phyloP scores from a whole-genome alignment of 1,140 invertebrate genomes.

The Ceratoteleas bidentatus region DNA sequence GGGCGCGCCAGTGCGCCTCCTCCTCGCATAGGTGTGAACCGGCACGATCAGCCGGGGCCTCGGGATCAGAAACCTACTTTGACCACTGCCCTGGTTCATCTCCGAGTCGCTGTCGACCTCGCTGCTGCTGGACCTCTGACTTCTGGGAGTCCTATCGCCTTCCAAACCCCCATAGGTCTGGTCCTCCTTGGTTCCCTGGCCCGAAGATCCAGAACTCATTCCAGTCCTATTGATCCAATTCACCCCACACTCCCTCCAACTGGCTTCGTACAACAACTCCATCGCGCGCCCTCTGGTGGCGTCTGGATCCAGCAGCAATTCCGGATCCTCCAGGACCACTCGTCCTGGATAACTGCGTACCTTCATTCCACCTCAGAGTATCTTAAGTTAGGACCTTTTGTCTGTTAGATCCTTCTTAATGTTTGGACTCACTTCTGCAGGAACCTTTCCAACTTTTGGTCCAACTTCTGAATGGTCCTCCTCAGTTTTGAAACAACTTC shows the following conservation, averaged over 20 bases:
- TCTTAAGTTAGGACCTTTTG: conserved; percentile 3
- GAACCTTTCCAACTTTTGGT: conserved; percentile 2
- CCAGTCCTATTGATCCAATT: conserved; percentile 71
- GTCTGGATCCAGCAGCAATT: conserved; percentile 84
- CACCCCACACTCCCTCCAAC: conserved; percentile 86
- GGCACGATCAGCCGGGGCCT: conserved; percentile 92
- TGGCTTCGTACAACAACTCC: conserved; percentile 90
- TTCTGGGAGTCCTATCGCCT: conserved; percentile 72
- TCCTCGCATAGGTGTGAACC: conserved; percentile 91
- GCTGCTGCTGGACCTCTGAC: conserved; percentile 78
- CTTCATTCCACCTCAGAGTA: conserved; percentile 84
- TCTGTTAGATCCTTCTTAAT: no score
- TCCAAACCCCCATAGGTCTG: conserved; percentile 68
- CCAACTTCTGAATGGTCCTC: no score
- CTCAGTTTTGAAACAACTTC: no score
- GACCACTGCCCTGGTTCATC: conserved; percentile 77
- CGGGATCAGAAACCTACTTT: conserved; percentile 88
- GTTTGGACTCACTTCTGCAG: background rate
- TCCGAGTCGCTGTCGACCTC: conserved; percentile 79
- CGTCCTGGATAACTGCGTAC: conserved; percentile 91
- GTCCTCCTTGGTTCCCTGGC: conserved; percentile 52
- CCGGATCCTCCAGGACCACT: conserved; percentile 84
- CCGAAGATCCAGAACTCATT: conserved; percentile 41
- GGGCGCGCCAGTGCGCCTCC: conserved; percentile 86
- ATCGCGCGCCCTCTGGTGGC: conserved; percentile 84